Evolutionary conservation across 2,888 invertebrate species (phyloP), one percentile per base, ranked within the genome.

Genomic region (Tenthredo notha): DNA sequence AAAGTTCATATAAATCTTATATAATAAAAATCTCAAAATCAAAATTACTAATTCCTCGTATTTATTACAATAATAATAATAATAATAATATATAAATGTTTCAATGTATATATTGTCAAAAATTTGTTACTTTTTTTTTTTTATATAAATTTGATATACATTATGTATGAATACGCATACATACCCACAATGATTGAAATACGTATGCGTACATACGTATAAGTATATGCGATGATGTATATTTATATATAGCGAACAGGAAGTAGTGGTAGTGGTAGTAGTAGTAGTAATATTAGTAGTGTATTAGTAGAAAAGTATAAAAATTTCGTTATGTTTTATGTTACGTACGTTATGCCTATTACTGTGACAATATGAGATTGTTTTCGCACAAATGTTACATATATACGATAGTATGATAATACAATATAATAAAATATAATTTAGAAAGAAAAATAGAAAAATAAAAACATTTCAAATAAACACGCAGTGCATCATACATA

Each of bases 301-400:
- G 50, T n/a, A 50, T 50, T 67, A 67, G 67, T 67, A 67, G 33
- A 67, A 67, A 67, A 67, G 67, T 67, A 67, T 67, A 67, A 67
- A 67, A 67, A 33, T 67, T 67, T 67, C 61, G 12, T 67, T 67
- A 29, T 67, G 29, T 67, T 67, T 25, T 29, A 67, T 67, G 15
- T 67, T 67, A 37, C 40, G 29, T 67, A 37, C 40, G 29, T 67
- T 61, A 61, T 25, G 25, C 10, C 10, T 61, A 21, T 61, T 54
- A n/a, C n/a, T 54, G 61, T 61, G 61, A 61, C 25, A 61, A 61
- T 54, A 54, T 61, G 61, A 61, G 61, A 61, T 61, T 61, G 61
- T 61, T 25, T 61, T 61, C 61, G 61, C 61, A 61, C 61, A 61
- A 61, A n/a, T 33, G 54, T n/a, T n/a, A 54, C n/a, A 54, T 33